Evolutionary conservation across 2,888 invertebrate genomes (phyloP), one percentile per base, ranked within the genome.

Genomic region (Neoaliturus tenellus): DNA sequence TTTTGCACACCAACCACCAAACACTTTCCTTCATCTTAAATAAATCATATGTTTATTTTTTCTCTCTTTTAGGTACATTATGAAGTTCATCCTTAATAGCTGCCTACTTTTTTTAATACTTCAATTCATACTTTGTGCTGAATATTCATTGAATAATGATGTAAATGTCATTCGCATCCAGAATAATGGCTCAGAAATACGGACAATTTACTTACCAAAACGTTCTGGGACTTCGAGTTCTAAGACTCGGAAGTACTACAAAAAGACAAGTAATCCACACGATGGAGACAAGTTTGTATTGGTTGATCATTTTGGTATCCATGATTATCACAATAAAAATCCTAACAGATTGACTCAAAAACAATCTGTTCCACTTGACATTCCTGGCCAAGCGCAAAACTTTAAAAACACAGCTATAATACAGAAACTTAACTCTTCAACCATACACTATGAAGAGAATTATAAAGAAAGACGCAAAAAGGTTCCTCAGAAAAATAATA

Each of bases 191-290:
- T 78, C 78, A 12, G 5, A 78, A 78, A 55, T 55, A 1, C 17
- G 78, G 17, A 78, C 78, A 31, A 55, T 78, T 8, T 78, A 51
- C 17, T 23, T 78, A 4, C 78, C 78, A 3, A 78, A 35, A 33
- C 78, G 14, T 3, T 17, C 25, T 35, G 20, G 12, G 17, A 25
- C 44, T 4, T 28, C 75, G 48, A 75, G 39, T 62, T 25, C 25
- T 28, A 62, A 31, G 31, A 28, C 62, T 14, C 17, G 28, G 4
- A 62, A 62, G 31, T 62, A 62, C 31, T 62, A 28, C 31, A 62
- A 62, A 62, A 62, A 62, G 17, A 8, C 31, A 3, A 62, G 14
- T 28, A 31, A 62, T 62, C 5, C 25, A 28, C 4, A 28, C 1
- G 28, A 62, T 62, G 62, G 28, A 5, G 8, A 62, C 31, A 62